phyloP scores from a whole-genome alignment of 2,888 invertebrate species.

The Drosophila colorata region DNA sequence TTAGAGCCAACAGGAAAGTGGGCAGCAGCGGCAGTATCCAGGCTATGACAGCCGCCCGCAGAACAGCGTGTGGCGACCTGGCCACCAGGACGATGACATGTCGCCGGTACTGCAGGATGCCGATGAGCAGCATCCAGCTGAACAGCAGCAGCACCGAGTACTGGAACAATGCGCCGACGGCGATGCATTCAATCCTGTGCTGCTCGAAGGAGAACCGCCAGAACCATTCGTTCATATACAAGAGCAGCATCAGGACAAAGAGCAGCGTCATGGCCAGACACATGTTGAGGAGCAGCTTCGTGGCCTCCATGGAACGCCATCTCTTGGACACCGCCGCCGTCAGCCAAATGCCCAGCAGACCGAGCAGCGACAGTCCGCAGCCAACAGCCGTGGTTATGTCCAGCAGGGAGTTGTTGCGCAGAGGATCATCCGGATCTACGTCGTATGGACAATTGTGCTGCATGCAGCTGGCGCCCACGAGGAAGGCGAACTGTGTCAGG shows the following conservation, averaged over 20 bases:
- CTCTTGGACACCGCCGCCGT: conserved; percentile 23
- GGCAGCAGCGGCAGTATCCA: conserved; percentile 35
- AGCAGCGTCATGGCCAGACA: conserved; percentile 26
- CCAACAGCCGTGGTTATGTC: conserved; percentile 28
- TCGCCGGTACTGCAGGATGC: conserved; percentile 27
- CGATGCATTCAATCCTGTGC: conserved; percentile 4
- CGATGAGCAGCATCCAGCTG: conserved; percentile 47
- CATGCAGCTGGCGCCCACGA: conserved; percentile 33
- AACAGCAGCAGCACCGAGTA: conserved; percentile 41
- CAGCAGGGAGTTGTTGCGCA: conserved; percentile 9
- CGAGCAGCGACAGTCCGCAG: conserved; percentile 37
- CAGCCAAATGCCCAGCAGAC: conserved; percentile 35
- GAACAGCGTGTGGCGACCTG: not conserved
- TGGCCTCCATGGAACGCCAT: conserved; percentile 21
- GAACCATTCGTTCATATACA: conserved; percentile 31
- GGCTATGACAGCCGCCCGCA: conserved; percentile 8
- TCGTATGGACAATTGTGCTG: conserved; percentile 7
- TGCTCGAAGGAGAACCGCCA: conserved; percentile 13
- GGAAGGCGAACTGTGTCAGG: conserved; percentile 40
- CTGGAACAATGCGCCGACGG: conserved; percentile 28
- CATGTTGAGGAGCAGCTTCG: conserved; percentile 25
- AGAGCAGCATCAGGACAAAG: conserved; percentile 19
- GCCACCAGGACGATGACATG: conserved; percentile 7
- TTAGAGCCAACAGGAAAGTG: conserved; percentile 12
- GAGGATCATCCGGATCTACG: not conserved